phyloP scores from a whole-genome alignment of 2,888 invertebrate genomes.

The Leptogaster cylindrica region DNA sequence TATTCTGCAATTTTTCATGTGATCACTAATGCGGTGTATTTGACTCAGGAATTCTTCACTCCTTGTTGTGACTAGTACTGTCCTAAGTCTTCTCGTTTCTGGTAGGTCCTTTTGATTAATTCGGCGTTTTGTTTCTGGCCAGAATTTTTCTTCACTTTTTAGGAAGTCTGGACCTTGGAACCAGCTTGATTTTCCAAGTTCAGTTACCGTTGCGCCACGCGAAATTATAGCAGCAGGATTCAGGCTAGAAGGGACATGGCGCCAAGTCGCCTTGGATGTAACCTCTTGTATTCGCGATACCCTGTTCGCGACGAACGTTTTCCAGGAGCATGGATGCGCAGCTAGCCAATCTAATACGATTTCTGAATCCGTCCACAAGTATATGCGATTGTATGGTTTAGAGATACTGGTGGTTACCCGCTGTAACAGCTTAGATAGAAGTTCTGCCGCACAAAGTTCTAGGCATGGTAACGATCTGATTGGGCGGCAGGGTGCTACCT shows the following conservation, averaged over 20 bases:
- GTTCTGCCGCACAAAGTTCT: constrained; percentile 52
- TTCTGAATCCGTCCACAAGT: constrained; percentile 48
- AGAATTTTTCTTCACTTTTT: too few relatives aligned
- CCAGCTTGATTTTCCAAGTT: too few relatives aligned
- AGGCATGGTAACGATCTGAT: constrained; percentile 50
- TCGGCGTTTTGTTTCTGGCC: too few relatives aligned
- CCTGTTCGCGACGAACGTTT: constrained; percentile 51
- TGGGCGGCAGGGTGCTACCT: constrained; percentile 41
- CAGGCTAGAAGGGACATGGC: constrained; percentile 49
- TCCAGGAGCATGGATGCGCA: constrained; percentile 26
- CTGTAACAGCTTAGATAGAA: constrained; percentile 48
- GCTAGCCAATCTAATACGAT: constrained; percentile 46
- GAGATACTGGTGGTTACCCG: constrained; percentile 39
- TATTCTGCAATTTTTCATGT: too few relatives aligned
- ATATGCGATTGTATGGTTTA: constrained; percentile 27
- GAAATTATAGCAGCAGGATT: constrained; percentile 55
- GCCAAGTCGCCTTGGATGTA: constrained; percentile 49
- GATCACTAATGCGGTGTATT: too few relatives aligned
- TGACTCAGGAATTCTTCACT: too few relatives aligned
- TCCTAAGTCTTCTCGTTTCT: too few relatives aligned
- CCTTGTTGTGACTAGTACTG: too few relatives aligned
- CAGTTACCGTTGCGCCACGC: too few relatives aligned
- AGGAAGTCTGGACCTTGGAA: too few relatives aligned
- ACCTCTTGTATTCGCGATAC: constrained; percentile 51
- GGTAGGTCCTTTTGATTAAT: too few relatives aligned